Percentiles rank a stretch among this genome's conserved stretches.
Evolutionary conservation across 1,140 invertebrate species (phyloP).

Genomic region (Drosophila rufa): DNA sequence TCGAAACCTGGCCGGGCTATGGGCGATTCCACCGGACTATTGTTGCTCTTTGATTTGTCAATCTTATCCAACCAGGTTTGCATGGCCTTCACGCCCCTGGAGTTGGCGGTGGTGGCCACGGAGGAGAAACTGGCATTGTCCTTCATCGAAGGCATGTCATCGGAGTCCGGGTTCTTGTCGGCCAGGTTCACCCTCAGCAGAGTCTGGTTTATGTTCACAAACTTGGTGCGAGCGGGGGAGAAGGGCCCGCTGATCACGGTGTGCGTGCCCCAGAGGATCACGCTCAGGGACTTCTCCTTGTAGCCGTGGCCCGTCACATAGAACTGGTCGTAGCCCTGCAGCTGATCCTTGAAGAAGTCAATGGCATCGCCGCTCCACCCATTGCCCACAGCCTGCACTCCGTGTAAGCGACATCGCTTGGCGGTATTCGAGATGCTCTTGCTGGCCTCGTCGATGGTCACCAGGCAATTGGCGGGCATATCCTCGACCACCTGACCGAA

Average conservation of each 20-base stretch:
- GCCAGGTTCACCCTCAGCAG: constrained; percentile 32
- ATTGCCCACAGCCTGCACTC: constrained; percentile 8
- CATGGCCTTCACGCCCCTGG: not conserved
- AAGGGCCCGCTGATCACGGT: constrained; percentile 48
- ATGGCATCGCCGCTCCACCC: constrained; percentile 29
- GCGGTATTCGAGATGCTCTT: constrained; percentile 22
- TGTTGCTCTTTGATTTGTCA: not conserved
- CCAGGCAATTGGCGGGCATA: constrained; percentile 6
- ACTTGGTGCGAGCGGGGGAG: constrained; percentile 27
- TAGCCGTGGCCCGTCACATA: constrained; percentile 10
- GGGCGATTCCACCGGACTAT: not conserved
- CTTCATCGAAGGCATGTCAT: not conserved
- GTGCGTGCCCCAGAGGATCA: constrained; percentile 41
- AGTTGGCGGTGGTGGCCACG: not conserved
- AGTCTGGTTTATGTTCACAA: constrained; percentile 48
- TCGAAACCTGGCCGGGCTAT: not conserved
- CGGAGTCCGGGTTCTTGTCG: not conserved
- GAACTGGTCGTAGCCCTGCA: constrained; percentile 32
- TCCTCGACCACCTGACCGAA: constrained; percentile 39
- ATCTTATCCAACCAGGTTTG: not conserved
- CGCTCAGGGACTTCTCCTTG: constrained; percentile 11
- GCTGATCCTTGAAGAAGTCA: constrained; percentile 43
- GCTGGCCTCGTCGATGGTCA: constrained; percentile 18
- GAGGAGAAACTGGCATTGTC: constrained; percentile 1
- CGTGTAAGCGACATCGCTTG: constrained; percentile 42